A percentile compares a stretch with the other conserved stretches of the same genome.
Conservation (phyloP, 2,113 vertebrate genomes). For the Plecotus auritus region DNA sequence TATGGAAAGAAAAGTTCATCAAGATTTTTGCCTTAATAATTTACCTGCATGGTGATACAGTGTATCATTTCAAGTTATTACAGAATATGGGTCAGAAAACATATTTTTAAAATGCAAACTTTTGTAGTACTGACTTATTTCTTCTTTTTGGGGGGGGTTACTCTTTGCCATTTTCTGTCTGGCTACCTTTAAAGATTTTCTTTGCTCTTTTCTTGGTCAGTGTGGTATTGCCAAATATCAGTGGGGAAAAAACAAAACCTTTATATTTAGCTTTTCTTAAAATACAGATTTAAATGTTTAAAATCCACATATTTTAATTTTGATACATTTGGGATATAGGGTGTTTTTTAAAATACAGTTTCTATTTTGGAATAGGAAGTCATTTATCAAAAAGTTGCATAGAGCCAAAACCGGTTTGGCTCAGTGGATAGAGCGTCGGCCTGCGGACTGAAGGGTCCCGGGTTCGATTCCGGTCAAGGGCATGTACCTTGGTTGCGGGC, state of each 20-base stretch:
- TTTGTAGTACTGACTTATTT: neutral
- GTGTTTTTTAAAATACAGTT: neutral
- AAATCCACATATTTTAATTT: neutral
- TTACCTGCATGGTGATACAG: neutral
- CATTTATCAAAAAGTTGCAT: neutral
- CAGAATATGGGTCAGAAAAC: neutral
- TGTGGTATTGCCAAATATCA: neutral
- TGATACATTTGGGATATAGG: neutral
- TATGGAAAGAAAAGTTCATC: neutral
- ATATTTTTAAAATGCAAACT: neutral
- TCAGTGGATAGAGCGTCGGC: too few relatives aligned
- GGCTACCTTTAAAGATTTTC: neutral
- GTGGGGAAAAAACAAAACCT: neutral
- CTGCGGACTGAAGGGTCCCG: too few relatives aligned
- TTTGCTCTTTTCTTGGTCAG: neutral
- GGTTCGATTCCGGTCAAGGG: too few relatives aligned
- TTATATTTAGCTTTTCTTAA: neutral
- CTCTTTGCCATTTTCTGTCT: conserved; percentile 4
- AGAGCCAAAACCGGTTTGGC: too few relatives aligned
- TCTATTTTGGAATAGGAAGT: conserved; percentile 3
- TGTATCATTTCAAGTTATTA: conserved; percentile 4
- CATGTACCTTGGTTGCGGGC: too few relatives aligned
- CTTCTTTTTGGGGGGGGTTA: neutral
- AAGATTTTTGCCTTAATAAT: neutral
- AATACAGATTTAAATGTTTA: neutral